Evolutionary conservation across 2,888 invertebrate species (phyloP).

Genomic region (Galeruca laticollis): DNA sequence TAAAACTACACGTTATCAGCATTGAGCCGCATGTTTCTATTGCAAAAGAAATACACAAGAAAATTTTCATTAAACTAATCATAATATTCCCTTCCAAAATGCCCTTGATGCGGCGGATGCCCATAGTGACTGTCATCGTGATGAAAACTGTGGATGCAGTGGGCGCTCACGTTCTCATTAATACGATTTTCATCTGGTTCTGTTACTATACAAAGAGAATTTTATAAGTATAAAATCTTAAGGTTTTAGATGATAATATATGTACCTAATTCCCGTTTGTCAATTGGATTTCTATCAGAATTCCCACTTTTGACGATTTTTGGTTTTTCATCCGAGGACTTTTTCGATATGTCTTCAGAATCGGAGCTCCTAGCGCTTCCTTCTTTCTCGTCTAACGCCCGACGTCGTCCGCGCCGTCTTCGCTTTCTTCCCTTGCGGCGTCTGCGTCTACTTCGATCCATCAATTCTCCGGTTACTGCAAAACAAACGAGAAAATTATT

Average conservation of each 20-base stretch:
- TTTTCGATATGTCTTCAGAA: neutral
- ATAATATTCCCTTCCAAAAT: constrained; percentile 21
- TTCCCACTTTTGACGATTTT: neutral
- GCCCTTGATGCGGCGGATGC: constrained; percentile 6
- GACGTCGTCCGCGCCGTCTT: constrained; percentile 8
- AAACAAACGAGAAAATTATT: neutral
- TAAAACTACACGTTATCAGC: too few relatives aligned
- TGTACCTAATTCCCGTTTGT: neutral
- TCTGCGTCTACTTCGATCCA: constrained; percentile 6
- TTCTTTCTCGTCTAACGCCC: constrained; percentile 8
- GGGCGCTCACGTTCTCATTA: constrained; percentile 15
- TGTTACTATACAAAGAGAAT: neutral
- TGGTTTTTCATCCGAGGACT: neutral
- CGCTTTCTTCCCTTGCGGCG: constrained; percentile 10
- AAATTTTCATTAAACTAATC: constrained; percentile 1
- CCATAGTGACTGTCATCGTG: constrained; percentile 13
- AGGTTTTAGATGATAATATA: neutral
- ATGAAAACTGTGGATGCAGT: constrained; percentile 22
- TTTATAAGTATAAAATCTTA: neutral
- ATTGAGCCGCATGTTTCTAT: too few relatives aligned
- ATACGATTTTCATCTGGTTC: neutral
- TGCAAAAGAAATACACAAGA: too few relatives aligned
- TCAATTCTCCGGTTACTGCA: neutral
- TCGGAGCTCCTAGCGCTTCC: neutral
- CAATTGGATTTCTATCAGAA: neutral